These are phyloP conservation scores for Psittacula echo DNA, from an alignment of 2,797 vertebrate genomes.

Conservation along the genomic window DNA sequence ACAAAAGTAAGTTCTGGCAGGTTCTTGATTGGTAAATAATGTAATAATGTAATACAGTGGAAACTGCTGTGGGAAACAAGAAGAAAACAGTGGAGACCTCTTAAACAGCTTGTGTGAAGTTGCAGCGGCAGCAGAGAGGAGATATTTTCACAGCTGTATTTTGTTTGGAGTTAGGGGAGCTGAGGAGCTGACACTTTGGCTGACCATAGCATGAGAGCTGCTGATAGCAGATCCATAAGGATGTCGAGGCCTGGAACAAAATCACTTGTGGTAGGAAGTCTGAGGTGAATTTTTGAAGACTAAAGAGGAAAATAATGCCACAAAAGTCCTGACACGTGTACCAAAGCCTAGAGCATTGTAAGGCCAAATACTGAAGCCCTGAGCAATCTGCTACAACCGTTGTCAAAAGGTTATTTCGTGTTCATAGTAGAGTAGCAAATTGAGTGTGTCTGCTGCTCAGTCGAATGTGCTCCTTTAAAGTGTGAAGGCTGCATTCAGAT, in stretches of 20 bases:
- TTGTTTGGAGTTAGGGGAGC: slow-evolving; percentile 52
- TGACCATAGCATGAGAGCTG: slow-evolving; percentile 15
- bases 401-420: accelerated
- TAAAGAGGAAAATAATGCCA: not conserved
- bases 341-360: not conserved
- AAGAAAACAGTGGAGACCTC: slow-evolving; percentile 52
- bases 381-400: not conserved
- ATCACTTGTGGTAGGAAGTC: slow-evolving; percentile 22
- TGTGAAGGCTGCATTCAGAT: not conserved
- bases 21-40: slow-evolving; percentile 12
- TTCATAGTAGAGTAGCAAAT: not conserved
- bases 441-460: not conserved
- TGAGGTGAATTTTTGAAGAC: not conserved
- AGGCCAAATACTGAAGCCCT: not conserved
- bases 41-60: slow-evolving; percentile 41
- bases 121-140: not conserved
- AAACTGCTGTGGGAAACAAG: slow-evolving; percentile 38
- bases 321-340: not conserved
- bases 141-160: slow-evolving; percentile 70
- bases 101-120: slow-evolving; percentile 28
- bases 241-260: not conserved
- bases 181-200: slow-evolving; percentile 28
- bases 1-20: not conserved
- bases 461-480: not conserved
- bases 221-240: not conserved